Conservation (phyloP, 2,113 vertebrate species). For the Hassar affinis region DNA sequence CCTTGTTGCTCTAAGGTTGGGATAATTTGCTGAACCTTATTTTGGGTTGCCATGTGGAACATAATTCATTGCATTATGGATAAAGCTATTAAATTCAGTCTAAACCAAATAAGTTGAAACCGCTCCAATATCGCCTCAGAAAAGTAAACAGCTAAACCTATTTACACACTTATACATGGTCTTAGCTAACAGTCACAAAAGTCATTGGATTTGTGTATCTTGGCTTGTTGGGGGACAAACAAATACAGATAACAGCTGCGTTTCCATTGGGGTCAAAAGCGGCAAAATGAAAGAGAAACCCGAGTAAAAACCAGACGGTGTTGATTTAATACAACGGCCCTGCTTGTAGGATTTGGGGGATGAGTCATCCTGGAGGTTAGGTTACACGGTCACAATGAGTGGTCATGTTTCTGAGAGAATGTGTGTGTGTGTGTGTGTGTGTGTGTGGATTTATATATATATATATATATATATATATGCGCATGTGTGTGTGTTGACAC, state of each 20-base stretch:
- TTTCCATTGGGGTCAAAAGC: neutral
- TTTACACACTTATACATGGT: neutral
- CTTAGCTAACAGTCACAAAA: neutral
- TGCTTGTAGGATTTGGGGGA: neutral
- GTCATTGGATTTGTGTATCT: conserved; percentile 10
- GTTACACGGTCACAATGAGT: neutral
- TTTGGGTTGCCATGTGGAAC: neutral
- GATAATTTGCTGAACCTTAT: neutral
- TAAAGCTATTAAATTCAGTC: neutral
- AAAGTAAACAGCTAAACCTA: neutral
- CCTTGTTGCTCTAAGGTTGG: neutral
- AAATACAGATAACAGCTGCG: neutral
- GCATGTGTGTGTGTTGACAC: conserved; percentile 26
- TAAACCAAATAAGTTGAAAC: neutral
- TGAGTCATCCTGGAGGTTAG: neutral
- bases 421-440: neutral
- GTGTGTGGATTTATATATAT: too few species aligned
- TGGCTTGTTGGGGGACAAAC: neutral
- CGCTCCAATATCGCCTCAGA: neutral
- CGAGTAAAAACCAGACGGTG: neutral
- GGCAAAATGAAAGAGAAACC: neutral
- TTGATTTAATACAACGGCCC: too few species aligned
- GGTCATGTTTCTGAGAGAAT: neutral
- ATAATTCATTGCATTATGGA: neutral
- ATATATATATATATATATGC: neutral